A percentile compares a stretch with the other conserved stretches of the same genome.
Conservation (phyloP, 2,797 vertebrate genomes). For the Brachyalestes nurse region DNA sequence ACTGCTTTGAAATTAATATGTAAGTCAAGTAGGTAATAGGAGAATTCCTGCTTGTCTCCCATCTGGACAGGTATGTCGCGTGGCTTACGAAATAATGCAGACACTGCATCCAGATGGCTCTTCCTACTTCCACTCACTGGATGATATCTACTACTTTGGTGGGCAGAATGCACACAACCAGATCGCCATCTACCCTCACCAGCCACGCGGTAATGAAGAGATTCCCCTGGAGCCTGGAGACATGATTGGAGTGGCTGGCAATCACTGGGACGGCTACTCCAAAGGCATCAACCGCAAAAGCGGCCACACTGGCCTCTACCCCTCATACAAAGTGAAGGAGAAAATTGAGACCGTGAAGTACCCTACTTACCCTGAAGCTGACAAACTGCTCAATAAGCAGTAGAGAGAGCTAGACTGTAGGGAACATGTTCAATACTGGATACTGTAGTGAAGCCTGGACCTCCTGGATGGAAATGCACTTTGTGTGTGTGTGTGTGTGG, state of each 20-base stretch:
- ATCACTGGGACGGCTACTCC: conserved; percentile 98
- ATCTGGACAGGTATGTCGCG: conserved; percentile 89
- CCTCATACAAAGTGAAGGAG: conserved; percentile 98
- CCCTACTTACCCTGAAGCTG: conserved; percentile 93
- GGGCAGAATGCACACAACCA: conserved; percentile 99
- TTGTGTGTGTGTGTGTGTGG: conserved; percentile 50
- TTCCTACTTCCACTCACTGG: conserved; percentile 94
- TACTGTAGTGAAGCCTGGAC: conserved; percentile 46
- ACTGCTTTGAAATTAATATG: too few relatives aligned
- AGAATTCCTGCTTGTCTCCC: not conserved
- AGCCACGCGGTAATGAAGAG: conserved; percentile 90
- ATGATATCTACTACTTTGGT: conserved; percentile 99
- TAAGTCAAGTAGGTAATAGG: not conserved
- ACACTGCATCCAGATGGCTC: conserved; percentile 96
- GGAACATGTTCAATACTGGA: conserved; percentile 13
- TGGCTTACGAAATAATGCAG: conserved; percentile 99
- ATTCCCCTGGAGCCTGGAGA: conserved; percentile 97
- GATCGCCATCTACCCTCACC: conserved; percentile 93
- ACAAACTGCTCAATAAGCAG: conserved; percentile 83
- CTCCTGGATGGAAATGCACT: conserved; percentile 51
- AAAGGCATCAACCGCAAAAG: conserved; percentile 97
- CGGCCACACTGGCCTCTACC: conserved; percentile 95
- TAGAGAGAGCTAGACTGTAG: conserved; percentile 46
- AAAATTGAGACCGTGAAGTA: conserved; percentile 98
- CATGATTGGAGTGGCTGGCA: conserved; percentile 95